Evolutionary conservation across 2,888 invertebrate genomes (phyloP).

Genomic region (Panzeria rudis): DNA sequence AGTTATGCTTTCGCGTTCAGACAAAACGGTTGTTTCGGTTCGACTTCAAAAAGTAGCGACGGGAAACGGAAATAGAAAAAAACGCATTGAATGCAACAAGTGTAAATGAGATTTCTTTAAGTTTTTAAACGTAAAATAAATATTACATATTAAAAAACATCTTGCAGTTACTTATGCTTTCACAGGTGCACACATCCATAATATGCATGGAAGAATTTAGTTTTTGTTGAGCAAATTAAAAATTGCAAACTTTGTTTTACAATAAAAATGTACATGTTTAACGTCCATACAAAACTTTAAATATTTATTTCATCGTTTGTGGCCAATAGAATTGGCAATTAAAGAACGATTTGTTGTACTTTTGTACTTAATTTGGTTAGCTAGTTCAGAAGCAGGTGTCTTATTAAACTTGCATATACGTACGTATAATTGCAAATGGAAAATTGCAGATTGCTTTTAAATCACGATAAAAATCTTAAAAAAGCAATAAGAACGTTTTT

Average conservation of each 20-base stretch:
- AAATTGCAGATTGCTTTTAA: neutral
- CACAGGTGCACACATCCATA: neutral
- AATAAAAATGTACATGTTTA: neutral
- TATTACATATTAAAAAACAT: neutral
- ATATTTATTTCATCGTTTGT: neutral
- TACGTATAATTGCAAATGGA: neutral
- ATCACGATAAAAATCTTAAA: neutral
- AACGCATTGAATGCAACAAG: neutral
- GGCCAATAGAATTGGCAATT: neutral
- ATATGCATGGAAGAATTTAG: neutral
- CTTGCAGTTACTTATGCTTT: neutral
- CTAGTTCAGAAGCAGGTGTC: slow-evolving; percentile 54
- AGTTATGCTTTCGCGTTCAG: slow-evolving; percentile 62
- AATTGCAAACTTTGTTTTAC: no score
- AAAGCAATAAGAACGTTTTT: neutral
- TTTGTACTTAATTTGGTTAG: slow-evolving; percentile 8
- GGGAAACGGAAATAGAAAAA: slow-evolving; percentile 61
- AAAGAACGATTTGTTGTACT: neutral
- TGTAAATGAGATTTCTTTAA: neutral
- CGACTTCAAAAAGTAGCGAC: neutral
- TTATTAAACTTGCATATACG: neutral
- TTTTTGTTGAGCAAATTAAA: no score
- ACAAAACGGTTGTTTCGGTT: slow-evolving; percentile 44
- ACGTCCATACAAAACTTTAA: neutral
- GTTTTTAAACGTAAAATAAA: slow-evolving; percentile 16